Base-by-base conservation (phyloP, 2,113 vertebrate genomes). In the Lucifuga dentata region DNA sequence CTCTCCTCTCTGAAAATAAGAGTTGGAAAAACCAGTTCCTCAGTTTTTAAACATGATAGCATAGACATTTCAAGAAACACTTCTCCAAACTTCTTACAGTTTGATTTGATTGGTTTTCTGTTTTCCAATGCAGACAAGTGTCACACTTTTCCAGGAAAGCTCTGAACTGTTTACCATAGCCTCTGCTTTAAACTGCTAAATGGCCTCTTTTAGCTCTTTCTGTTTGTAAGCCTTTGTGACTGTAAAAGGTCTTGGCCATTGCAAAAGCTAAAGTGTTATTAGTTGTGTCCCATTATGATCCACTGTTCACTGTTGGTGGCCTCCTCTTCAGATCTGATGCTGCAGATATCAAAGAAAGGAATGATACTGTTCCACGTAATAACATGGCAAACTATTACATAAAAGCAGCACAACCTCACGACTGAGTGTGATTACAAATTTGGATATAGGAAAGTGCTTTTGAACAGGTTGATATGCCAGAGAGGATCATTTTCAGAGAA, bases 251-350 rank as follows among this genome's bases (percentile, higher is more conserved):
- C 16, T 61, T 15, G 1, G 43, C 32, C 55, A 74, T 51, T 56
- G 73, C 70, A n/a, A 43, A 69, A 79, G 39, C 77, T 68, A 84
- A 84, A 83, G 76, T 41, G 32, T 57, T 16, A 19, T 23, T 41
- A 23, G 26, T 32, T 20, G 23, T 46, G 24, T 55, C 20, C 60
- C 49, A 56, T 67, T 64, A 32, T 73, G 53, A 79, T 40, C 19
- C 16, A 20, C 19, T 32, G 45, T 36, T 71, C 70, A 51, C 50
- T 52, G 69, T 51, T 75, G 81, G 80, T 79, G 70, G 61, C 48
- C 76, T 66, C 38, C 41, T 68, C 57, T 58, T 60, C 21, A 76
- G 59, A 68, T 76, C 29, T 65, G 44, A 78, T 64, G 51, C 70
- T 43, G 38, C 12, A 48, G 43, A 68, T 59, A 51, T 39, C 11